Percentiles rank a stretch among this genome's conserved stretches.
phyloP scores from a whole-genome alignment of 2,113 vertebrate genomes.

The Coptodon bakossiorum region DNA sequence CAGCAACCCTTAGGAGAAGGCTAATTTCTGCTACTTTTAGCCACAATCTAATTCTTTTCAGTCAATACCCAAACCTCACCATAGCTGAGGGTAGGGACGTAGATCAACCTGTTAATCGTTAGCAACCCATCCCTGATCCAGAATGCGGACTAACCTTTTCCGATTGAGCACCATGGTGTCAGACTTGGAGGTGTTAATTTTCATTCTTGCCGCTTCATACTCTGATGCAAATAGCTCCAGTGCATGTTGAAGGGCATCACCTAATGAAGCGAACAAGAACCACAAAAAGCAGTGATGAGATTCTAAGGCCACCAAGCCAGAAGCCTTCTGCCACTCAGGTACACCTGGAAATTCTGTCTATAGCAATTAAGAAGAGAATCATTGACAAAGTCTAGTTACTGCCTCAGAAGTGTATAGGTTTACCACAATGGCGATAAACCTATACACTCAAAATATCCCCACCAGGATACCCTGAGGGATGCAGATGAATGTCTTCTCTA shows the following conservation, averaged over 20 bases:
- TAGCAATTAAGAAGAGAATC: not conserved
- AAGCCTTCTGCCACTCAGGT: not conserved
- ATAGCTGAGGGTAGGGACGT: not conserved
- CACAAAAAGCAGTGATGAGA: not conserved
- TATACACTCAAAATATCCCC: not conserved
- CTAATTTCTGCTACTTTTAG: not conserved
- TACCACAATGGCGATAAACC: not conserved
- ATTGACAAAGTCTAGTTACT: not conserved
- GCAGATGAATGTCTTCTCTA: not conserved
- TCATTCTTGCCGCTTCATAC: not conserved
- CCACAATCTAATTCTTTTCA: not conserved
- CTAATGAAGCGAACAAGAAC: not conserved
- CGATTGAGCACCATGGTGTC: not conserved
- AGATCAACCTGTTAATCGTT: not conserved
- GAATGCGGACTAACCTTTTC: not conserved
- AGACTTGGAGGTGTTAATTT: not conserved
- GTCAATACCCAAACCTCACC: not conserved
- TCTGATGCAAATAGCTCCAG: not conserved
- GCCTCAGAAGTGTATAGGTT: not conserved
- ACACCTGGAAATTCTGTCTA: not conserved
- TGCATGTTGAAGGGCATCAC: not conserved
- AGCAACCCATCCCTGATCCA: not conserved
- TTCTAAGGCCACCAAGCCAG: not conserved
- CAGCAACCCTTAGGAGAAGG: not conserved
- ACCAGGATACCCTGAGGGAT: not conserved